Evolutionary conservation across 2,113 vertebrate species (phyloP).

Genomic region (Nicator chloris): DNA sequence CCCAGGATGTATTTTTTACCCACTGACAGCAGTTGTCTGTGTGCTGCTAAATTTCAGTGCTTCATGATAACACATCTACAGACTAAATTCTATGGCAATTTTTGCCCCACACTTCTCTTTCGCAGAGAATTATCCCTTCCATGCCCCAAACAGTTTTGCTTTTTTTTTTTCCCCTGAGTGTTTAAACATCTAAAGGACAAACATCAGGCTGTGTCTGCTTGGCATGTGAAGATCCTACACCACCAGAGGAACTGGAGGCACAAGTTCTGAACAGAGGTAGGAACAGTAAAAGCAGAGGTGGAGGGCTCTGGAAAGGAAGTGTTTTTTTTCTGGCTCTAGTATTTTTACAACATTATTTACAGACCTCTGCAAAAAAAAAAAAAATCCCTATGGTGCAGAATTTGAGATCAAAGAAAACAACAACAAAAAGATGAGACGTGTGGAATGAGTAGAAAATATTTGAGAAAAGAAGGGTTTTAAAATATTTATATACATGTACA

Average conservation of each 20-base stretch:
- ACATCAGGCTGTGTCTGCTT: background rate
- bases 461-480: background rate
- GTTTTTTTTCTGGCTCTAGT: background rate
- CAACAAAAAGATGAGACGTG: background rate
- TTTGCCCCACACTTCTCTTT: background rate
- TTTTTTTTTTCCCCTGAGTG: background rate
- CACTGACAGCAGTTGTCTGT: background rate
- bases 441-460: background rate
- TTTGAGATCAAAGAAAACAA: background rate
- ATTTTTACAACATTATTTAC: background rate
- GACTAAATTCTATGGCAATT: background rate
- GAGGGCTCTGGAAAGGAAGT: background rate
- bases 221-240: background rate
- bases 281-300: background rate
- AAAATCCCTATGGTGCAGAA: background rate
- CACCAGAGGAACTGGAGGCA: background rate
- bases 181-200: background rate
- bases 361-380: background rate
- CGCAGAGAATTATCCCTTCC: background rate
- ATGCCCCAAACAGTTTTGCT: accelerated
- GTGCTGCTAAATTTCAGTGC: background rate
- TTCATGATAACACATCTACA: background rate
- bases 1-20: background rate
- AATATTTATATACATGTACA: background rate
- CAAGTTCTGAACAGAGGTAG: background rate